Evolutionary conservation across 2,888 invertebrate genomes (phyloP).

Genomic region (Pseudoips prasinana): DNA sequence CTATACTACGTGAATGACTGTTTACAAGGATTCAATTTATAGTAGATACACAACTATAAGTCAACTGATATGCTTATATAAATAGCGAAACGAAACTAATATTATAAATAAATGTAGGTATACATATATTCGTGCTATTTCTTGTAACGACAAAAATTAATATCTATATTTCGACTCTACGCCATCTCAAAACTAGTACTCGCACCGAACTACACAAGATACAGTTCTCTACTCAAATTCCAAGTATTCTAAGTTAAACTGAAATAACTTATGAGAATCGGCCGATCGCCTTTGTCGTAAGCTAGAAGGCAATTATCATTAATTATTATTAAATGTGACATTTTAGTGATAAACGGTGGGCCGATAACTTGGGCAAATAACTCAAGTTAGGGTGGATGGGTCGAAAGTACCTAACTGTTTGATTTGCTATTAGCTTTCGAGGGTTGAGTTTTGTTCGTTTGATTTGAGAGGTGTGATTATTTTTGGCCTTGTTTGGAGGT

Average conservation of each 20-base stretch:
- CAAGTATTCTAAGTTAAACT: constrained; percentile 74
- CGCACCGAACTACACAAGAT: constrained; percentile 71
- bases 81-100: too few relatives aligned
- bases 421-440: constrained; percentile 49
- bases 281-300: constrained; percentile 78
- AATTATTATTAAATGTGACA: constrained; percentile 82
- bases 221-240: constrained; percentile 78
- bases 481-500: constrained; percentile 9
- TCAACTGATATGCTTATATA: too few relatives aligned
- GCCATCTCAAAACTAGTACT: constrained; percentile 28
- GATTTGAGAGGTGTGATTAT: constrained; percentile 20
- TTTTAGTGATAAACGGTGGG: constrained; percentile 72
- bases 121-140: too few relatives aligned
- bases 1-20: too few relatives aligned
- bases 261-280: constrained; percentile 79
- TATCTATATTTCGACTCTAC: constrained; percentile 16
- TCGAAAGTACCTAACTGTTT: constrained; percentile 44
- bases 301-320: constrained; percentile 81
- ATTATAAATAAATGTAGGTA: too few relatives aligned
- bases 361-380: constrained; percentile 80
- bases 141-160: too few relatives aligned
- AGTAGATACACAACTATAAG: too few relatives aligned
- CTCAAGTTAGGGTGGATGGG: constrained; percentile 54
- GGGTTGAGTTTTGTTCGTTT: constrained; percentile 33
- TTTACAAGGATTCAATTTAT: too few relatives aligned